A percentile compares a stretch with the other conserved stretches of the same genome.
Evolutionary conservation across 1,140 invertebrate genomes (phyloP).

Genomic region (Anadara kagoshimensis): DNA sequence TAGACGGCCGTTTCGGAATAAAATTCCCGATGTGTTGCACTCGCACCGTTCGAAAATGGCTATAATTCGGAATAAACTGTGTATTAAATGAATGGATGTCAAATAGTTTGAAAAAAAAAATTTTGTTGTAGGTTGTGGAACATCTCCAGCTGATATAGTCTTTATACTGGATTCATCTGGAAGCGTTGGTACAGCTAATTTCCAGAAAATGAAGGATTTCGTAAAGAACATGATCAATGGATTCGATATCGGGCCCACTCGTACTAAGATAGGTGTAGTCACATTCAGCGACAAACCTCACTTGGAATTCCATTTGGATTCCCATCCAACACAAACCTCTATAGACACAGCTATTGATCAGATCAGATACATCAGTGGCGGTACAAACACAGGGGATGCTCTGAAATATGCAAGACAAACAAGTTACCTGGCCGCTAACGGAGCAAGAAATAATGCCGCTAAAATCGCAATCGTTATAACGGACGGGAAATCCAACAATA

Average conservation of each 20-base stretch:
- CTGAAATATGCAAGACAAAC: conserved; percentile 58
- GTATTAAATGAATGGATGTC: no score
- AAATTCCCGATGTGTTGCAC: no score
- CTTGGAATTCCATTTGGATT: conserved; percentile 67
- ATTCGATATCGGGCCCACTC: conserved; percentile 46
- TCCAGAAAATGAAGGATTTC: conserved; percentile 52
- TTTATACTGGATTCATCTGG: conserved; percentile 63
- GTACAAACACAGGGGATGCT: conserved; percentile 59
- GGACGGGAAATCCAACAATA: conserved; percentile 63
- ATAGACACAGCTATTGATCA: conserved; percentile 49
- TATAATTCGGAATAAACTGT: no score
- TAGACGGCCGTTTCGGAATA: no score
- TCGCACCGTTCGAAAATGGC: no score
- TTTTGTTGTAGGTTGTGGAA: conserved; percentile 42
- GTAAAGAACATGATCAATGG: conserved; percentile 46
- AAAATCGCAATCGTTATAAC: conserved; percentile 67
- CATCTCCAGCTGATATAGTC: conserved; percentile 56
- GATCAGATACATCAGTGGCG: conserved; percentile 52
- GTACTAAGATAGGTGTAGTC: conserved; percentile 50
- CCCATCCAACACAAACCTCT: conserved; percentile 48
- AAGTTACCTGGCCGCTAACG: conserved; percentile 57
- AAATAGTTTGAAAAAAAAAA: no score
- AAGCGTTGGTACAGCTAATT: conserved; percentile 54
- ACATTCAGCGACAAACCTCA: conserved; percentile 53
- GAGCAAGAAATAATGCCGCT: conserved; percentile 55